These are phyloP conservation scores for Calidris pugnax DNA, from an alignment of 2,113 vertebrate species.

Conservation along the genomic window DNA sequence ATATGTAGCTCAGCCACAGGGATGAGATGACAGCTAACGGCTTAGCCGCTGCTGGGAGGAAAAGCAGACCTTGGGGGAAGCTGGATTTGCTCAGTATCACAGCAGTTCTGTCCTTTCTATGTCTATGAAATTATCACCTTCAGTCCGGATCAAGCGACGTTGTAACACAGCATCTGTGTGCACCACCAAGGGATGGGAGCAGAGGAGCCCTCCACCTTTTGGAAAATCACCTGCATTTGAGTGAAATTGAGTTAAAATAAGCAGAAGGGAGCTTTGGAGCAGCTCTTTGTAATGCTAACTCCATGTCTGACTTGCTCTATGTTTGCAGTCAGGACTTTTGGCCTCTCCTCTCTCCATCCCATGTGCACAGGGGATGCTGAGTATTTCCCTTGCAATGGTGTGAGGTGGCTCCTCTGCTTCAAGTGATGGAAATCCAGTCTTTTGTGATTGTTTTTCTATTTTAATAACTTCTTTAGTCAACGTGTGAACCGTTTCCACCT, in stretches of 20 bases:
- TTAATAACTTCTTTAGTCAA: not conserved
- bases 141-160: accelerated
- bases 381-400: not conserved
- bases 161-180: accelerated
- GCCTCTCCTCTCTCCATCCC: not conserved
- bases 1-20: not conserved
- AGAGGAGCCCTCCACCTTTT: not conserved
- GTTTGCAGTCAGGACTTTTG: not conserved
- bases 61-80: not conserved
- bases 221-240: not conserved
- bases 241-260: not conserved
- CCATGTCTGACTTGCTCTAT: not conserved
- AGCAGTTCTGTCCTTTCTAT: not conserved
- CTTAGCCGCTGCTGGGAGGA: not conserved
- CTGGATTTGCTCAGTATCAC: not conserved
- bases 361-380: not conserved
- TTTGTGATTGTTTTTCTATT: not conserved
- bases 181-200: not conserved
- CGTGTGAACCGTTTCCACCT: not conserved
- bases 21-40: constrained; percentile 34
- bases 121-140: not conserved
- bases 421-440: not conserved
- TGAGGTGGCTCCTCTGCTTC: not conserved
- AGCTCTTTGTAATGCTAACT: not conserved
- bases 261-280: not conserved